A percentile compares a stretch with the other conserved stretches of the same genome.
phyloP scores from a whole-genome alignment of 2,797 vertebrate species.

The Parambassis ranga region DNA sequence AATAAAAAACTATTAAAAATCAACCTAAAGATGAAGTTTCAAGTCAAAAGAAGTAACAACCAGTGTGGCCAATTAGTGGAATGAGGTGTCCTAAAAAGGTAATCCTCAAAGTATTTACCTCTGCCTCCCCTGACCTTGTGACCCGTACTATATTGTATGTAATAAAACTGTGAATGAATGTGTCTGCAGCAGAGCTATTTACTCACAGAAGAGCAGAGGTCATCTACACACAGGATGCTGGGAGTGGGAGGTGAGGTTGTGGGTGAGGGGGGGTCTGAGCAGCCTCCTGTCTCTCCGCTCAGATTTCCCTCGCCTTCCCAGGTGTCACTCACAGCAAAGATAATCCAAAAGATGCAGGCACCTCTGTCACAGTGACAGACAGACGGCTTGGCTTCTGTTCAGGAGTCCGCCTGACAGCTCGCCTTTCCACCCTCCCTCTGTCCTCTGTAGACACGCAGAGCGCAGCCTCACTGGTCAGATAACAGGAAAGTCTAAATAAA shows the following conservation, averaged over 20 bases:
- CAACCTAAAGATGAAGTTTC: background rate
- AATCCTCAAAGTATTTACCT: background rate
- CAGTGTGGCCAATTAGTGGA: background rate
- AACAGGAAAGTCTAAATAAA: constrained; percentile 9
- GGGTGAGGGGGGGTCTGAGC: background rate
- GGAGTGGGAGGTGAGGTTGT: background rate
- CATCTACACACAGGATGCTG: constrained; percentile 25
- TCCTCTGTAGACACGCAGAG: constrained; percentile 1
- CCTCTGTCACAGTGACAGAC: constrained; percentile 31
- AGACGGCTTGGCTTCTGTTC: constrained; percentile 11
- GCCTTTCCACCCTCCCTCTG: constrained; percentile 20
- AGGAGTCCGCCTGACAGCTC: constrained; percentile 38
- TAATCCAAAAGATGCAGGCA: constrained; percentile 53
- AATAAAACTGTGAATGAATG: background rate
- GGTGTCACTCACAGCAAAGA: constrained; percentile 48
- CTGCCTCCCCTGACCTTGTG: background rate
- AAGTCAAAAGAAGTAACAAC: background rate
- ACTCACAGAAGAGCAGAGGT: constrained; percentile 71
- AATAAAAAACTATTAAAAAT: background rate
- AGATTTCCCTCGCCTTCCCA: constrained; percentile 39
- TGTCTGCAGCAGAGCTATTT: constrained; percentile 54
- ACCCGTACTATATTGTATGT: background rate
- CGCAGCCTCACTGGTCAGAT: background rate
- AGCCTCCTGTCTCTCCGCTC: constrained; percentile 41
- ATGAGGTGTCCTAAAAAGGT: background rate